Conservation (phyloP, 2,113 vertebrate species). For the Pungitius pungitius region DNA sequence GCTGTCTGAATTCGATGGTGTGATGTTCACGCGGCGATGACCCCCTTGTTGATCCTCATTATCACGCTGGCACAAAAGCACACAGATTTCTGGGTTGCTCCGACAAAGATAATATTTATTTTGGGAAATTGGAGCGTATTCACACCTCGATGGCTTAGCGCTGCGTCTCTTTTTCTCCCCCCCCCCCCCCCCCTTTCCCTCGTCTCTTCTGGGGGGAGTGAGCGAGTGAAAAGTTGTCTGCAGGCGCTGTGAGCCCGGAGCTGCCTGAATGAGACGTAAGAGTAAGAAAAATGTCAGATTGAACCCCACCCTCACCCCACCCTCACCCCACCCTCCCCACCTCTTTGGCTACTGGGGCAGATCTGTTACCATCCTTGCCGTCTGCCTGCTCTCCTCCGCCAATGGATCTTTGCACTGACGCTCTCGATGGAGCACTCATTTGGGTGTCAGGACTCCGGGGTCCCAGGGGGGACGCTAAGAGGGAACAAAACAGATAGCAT, state of each 20-base stretch:
- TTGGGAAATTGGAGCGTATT: conserved; percentile 82
- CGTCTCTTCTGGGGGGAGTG: conserved; percentile 24
- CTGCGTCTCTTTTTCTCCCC: conserved; percentile 33
- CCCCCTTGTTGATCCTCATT: conserved; percentile 75
- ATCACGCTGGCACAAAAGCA: conserved; percentile 69
- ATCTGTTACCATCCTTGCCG: conserved; percentile 51
- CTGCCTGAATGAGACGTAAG: conserved; percentile 42
- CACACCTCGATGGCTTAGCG: conserved; percentile 73
- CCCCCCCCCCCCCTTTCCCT: conserved; percentile 28
- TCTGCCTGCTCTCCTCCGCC: conserved; percentile 62
- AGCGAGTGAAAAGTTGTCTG: conserved; percentile 50
- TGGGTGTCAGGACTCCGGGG: conserved; percentile 79
- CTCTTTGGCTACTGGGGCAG: conserved; percentile 44
- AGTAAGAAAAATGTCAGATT: conserved; percentile 38
- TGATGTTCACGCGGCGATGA: conserved; percentile 56
- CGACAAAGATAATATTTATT: conserved; percentile 83
- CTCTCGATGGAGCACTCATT: conserved; percentile 64
- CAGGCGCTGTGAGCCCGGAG: conserved; percentile 13
- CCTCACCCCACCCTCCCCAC: conserved; percentile 28
- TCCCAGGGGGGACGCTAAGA: conserved; percentile 70
- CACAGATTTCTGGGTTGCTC: conserved; percentile 71
- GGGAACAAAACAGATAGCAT: conserved; percentile 81
- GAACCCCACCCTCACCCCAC: conserved; percentile 22
- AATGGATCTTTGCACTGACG: conserved; percentile 78
- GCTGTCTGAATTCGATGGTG: conserved; percentile 48